A percentile compares a stretch with the other conserved stretches of the same genome.
phyloP scores from a whole-genome alignment of 2,888 invertebrate genomes.

The Ormyrus labotus region DNA sequence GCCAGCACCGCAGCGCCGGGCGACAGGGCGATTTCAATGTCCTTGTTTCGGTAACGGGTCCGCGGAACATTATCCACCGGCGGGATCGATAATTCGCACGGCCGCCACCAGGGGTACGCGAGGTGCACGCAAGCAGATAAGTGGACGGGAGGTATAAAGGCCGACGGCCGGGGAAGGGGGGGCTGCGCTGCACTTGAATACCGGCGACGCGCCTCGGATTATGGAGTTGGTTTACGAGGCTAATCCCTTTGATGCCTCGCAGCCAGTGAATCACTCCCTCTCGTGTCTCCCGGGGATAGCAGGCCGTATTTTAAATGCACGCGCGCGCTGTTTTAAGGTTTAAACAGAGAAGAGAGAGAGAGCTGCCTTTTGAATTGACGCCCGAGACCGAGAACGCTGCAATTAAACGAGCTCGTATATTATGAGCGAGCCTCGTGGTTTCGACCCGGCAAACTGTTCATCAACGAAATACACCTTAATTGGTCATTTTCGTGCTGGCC shows the following conservation, averaged over 20 bases:
- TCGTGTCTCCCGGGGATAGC: neutral
- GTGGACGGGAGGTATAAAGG: conserved; percentile 29
- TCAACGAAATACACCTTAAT: conserved; percentile 11
- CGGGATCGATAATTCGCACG: conserved; percentile 58
- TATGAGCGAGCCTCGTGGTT: neutral
- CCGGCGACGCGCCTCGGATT: conserved; percentile 53
- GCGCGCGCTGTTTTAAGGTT: neutral
- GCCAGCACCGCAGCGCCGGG: conserved; percentile 14
- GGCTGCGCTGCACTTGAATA: conserved; percentile 27
- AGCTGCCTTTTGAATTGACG: too few species aligned
- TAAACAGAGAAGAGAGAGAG: neutral
- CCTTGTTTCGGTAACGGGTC: conserved; percentile 28
- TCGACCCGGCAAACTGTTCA: neutral
- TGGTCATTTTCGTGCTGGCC: neutral
- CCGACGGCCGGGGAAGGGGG: neutral
- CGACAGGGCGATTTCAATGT: conserved; percentile 25
- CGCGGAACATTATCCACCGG: conserved; percentile 17
- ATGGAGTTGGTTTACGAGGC: conserved; percentile 60
- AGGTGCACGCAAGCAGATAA: conserved; percentile 8
- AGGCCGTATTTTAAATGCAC: neutral
- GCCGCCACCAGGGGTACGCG: neutral
- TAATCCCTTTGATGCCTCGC: conserved; percentile 62
- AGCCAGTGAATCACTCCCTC: conserved; percentile 60
- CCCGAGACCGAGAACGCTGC: too few species aligned
- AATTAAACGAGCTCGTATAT: neutral